A percentile compares a stretch with the other conserved stretches of the same genome.
Conservation (phyloP, 2,797 vertebrate genomes). For the Psittacula derbiana region DNA sequence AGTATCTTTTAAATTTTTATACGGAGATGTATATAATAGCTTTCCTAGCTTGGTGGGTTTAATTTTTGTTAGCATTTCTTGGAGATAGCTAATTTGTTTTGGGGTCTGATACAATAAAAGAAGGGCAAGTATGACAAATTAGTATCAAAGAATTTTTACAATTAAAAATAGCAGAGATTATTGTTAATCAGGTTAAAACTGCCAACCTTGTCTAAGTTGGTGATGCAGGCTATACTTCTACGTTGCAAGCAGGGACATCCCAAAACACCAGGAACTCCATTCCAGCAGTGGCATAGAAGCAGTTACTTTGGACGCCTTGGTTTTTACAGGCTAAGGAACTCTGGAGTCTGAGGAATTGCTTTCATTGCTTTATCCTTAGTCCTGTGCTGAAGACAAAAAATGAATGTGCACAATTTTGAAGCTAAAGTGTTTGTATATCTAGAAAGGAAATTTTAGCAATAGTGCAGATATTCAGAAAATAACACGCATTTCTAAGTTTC, state of each 20-base stretch:
- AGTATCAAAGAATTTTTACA: not conserved
- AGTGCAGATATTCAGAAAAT: not conserved
- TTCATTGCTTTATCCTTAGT: not conserved
- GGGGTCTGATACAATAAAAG: not conserved
- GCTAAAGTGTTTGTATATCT: not conserved
- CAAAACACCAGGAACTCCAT: not conserved
- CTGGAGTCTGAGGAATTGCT: not conserved
- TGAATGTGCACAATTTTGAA: not conserved
- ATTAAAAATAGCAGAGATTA: not conserved
- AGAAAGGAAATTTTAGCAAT: not conserved
- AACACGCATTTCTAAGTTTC: not conserved
- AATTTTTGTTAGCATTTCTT: not conserved
- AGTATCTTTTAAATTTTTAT: not conserved
- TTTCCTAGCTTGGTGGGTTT: not conserved
- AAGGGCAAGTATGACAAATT: not conserved
- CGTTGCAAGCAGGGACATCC: not conserved
- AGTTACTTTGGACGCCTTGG: rapidly evolving
- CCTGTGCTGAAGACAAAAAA: not conserved
- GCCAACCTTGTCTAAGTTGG: not conserved
- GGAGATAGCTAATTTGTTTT: not conserved
- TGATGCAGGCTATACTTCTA: not conserved
- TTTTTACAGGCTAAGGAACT: not conserved
- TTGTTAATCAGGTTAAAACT: not conserved
- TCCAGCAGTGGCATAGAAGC: not conserved
- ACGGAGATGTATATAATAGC: not conserved